Base-by-base conservation (phyloP, 2,797 vertebrate species). In the Falco berigora region DNA sequence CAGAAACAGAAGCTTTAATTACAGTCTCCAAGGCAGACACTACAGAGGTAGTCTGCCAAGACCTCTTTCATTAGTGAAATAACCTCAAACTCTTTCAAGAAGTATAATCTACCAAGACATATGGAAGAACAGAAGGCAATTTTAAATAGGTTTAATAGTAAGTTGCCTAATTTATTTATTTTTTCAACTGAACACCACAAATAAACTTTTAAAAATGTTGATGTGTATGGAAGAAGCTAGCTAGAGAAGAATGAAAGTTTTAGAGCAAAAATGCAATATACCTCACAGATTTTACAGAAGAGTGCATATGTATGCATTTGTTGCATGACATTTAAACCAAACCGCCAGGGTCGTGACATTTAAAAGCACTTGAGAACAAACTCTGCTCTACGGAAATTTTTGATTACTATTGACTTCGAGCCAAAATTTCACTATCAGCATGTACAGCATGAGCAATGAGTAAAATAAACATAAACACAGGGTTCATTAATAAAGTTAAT, bases 21-120 rank as follows among this genome's bases (percentile, higher is more conserved):
- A 71, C 8, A 87, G 71, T 47, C 76, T 85, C 73, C 59, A 75
- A 89, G 47, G 72, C 53, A 74, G 80, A 84, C 14, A 2, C n/a
- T 71, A 68, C 21, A 72, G 46, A 90, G 38, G n/a, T n/a, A 71
- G 79, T 22, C 82, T 90, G 91, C 78, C 50, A 92, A 89, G 81
- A 90, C 68, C 68, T 91, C 68, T 50, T 95, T 90, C 85, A 90
- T 91, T 80, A 94, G 20, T 46, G 50, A 58, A 90, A 64, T 44
- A 81, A 90, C 77, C 85, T 79, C 76, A 78, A 83, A 91, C 61
- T 80, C 82, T 83, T 85, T 77, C 75, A 93, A 72, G 82, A 84
- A 69, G 27, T 34, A 13, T 53, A 85, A 96, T 86, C 89, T 74
- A 72, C 44, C 25, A 83, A 79, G 84, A 82, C 62, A 71, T 56